Percentiles rank a stretch among this genome's conserved stretches.
Conservation (phyloP, 2,888 invertebrate species). For the Hemithea aestivaria region DNA sequence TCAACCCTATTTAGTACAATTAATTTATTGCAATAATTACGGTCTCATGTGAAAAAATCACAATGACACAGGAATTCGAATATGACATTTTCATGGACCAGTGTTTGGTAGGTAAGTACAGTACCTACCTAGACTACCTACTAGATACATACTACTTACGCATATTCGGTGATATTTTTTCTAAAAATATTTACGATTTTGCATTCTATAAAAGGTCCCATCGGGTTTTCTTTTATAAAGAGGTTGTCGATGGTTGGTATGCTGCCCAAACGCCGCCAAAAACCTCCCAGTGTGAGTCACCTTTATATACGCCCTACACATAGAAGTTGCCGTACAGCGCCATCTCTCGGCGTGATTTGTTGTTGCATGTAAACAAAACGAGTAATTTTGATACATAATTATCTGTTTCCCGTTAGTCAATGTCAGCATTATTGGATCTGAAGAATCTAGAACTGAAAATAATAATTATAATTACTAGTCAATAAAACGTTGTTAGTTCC, state of each 20-base stretch:
- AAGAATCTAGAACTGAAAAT: too few species aligned
- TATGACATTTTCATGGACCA: too few species aligned
- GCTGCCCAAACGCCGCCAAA: constrained; percentile 9
- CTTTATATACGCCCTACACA: constrained; percentile 29
- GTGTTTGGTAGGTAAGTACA: too few species aligned
- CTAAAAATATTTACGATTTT: constrained; percentile 1
- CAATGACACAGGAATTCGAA: too few species aligned
- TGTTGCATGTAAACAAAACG: constrained; percentile 13
- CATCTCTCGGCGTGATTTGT: constrained; percentile 17
- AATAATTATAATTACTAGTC: too few species aligned
- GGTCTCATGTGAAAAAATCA: too few species aligned
- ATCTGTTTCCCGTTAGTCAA: constrained; percentile 16
- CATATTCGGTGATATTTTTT: too few species aligned
- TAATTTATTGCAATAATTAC: too few species aligned
- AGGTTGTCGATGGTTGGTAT: constrained; percentile 13
- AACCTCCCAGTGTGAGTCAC: constrained; percentile 9
- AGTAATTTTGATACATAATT: constrained; percentile 17
- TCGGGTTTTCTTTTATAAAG: constrained; percentile 6
- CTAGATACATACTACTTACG: too few species aligned
- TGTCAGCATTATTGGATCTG: constrained; percentile 1
- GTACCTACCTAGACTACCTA: too few species aligned
- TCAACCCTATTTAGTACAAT: too few species aligned
- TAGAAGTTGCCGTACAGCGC: constrained; percentile 25
- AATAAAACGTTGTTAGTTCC: too few species aligned
- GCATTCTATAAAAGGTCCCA: constrained; percentile 16